Evolutionary conservation across 1,140 invertebrate genomes (phyloP).

Genomic region (Uloborus diversus): DNA sequence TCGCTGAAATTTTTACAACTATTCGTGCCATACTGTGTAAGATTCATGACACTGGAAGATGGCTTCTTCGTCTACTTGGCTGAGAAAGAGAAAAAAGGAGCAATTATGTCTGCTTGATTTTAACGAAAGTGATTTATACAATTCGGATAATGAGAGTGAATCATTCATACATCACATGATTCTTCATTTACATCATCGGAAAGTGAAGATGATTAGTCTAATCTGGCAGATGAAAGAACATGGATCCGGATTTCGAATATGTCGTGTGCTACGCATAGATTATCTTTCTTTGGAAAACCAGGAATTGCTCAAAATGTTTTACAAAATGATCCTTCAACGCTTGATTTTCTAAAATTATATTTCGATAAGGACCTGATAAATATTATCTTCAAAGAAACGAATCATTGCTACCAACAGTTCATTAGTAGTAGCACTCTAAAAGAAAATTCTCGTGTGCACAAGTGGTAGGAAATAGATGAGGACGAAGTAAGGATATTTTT

Average conservation of each 20-base stretch:
- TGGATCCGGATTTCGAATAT: background rate
- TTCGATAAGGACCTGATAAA: background rate
- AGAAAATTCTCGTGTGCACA: background rate
- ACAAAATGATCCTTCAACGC: too few species aligned
- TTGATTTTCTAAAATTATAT: background rate
- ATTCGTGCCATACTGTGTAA: background rate
- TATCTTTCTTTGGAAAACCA: background rate
- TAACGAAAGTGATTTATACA: background rate
- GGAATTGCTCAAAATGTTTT: background rate
- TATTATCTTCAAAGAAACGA: background rate
- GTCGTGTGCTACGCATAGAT: background rate
- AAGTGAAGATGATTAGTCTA: constrained; percentile 4
- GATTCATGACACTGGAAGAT: background rate
- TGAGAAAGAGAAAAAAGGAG: background rate
- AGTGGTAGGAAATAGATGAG: background rate
- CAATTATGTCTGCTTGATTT: background rate
- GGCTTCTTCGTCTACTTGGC: background rate
- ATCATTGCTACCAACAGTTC: background rate
- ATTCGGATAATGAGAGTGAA: constrained; percentile 1
- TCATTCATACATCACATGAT: background rate
- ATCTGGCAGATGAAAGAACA: background rate
- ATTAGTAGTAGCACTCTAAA: background rate
- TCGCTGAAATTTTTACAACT: background rate
- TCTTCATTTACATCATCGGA: background rate
- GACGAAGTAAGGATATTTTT: background rate